Conservation (phyloP, 2,113 vertebrate genomes). For the Antechinus flavipes region DNA sequence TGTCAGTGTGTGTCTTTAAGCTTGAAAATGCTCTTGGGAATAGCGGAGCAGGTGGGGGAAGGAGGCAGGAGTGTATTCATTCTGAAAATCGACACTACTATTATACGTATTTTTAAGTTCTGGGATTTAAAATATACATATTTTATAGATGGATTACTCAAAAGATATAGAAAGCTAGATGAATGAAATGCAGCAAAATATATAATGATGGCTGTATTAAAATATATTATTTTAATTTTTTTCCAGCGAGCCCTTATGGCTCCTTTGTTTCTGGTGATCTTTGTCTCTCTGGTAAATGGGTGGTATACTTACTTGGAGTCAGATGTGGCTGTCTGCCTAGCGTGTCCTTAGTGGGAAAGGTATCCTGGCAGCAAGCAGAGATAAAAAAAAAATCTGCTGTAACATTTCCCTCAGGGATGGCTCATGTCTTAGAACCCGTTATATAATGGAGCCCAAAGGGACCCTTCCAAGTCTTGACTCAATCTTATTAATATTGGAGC, state of each 20-base stretch:
- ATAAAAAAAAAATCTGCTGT: conserved; percentile 53
- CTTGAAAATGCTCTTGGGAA: conserved; percentile 67
- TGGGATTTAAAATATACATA: conserved; percentile 34
- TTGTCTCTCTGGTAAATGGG: conserved; percentile 84
- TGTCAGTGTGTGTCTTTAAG: conserved; percentile 50
- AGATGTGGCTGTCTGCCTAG: conserved; percentile 65
- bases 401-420: conserved; percentile 38
- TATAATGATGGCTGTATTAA: neutral
- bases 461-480: conserved; percentile 55
- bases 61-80: conserved; percentile 68
- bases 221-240: conserved; percentile 26
- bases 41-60: conserved; percentile 65
- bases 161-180: conserved; percentile 18
- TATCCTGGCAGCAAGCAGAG: conserved; percentile 78
- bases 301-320: conserved; percentile 77
- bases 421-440: neutral
- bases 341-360: conserved; percentile 74
- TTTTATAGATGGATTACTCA: conserved; percentile 22
- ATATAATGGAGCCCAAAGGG: conserved; percentile 75
- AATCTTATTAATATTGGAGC: conserved; percentile 55
- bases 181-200: conserved; percentile 52
- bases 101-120: conserved; percentile 58
- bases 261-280: conserved; percentile 87
- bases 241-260: conserved; percentile 68
- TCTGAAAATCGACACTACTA: conserved; percentile 43